Percentiles rank a stretch among this genome's conserved stretches.
These are phyloP conservation scores for Noturus placidus DNA, from an alignment of 2,113 vertebrate genomes.

Conservation along the genomic window DNA sequence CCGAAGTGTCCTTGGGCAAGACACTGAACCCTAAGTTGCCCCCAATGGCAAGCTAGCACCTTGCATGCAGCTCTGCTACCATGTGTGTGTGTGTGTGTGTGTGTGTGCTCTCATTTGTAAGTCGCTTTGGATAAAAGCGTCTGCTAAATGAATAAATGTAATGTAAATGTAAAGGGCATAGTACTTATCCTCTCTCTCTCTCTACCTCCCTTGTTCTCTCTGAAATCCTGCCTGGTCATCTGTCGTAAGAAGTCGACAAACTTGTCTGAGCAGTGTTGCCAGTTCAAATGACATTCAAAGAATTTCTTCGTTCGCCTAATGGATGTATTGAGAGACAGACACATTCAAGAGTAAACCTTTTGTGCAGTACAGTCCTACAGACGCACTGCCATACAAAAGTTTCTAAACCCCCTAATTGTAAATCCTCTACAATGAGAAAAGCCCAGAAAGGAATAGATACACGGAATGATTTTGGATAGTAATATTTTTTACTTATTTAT, in stretches of 20 bases:
- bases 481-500: background rate
- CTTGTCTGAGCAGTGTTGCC: constrained; percentile 5
- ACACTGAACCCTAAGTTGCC: no score
- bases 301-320: background rate
- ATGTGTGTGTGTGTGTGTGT: no score
- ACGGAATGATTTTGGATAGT: background rate
- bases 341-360: background rate
- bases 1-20: no score
- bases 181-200: background rate
- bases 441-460: background rate
- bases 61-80: no score
- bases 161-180: no score
- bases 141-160: no score
- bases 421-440: background rate
- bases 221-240: background rate
- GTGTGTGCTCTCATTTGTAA: no score
- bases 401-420: background rate
- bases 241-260: background rate
- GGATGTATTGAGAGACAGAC: background rate
- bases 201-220: background rate
- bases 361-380: background rate
- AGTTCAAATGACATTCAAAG: background rate
- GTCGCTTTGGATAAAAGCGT: no score
- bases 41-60: no score
- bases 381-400: background rate